Base-by-base conservation (phyloP, 2,888 invertebrate genomes). In the Amblyteles armatorius region DNA sequence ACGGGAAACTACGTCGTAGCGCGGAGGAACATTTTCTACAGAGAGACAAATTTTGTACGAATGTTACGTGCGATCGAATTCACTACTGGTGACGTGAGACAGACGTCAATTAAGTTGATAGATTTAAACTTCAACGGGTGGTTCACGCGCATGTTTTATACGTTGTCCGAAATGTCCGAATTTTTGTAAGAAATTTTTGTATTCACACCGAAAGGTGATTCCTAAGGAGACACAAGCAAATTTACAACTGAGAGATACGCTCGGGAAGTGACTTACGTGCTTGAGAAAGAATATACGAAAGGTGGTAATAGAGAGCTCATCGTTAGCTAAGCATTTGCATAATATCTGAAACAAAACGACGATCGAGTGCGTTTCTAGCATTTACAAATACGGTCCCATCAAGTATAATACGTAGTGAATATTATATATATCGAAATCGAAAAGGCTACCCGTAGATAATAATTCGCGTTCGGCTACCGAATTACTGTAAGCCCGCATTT, bases 141-240 rank as follows among this genome's bases (percentile, higher is more conserved):
- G 60, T 60, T 71, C 26, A 65, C 63, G 63, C 22, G 22, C 63
- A 69, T 73, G 60, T 82, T 74, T 60, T 73, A 76, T 79, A 67
- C 67, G 74, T 72, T 85, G 69, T 63, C 50, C 13, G 63, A 84
- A 48, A 48, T 36, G 63, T 52, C 36, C 50, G 73, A 68, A 69
- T 84, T 78, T 84, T 82, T 82, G 69, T 79, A 82, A 44, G 50
- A 69, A 26, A 29, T 57, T 79, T 79, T 79, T 76, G 63, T 82
- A 71, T 82, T 48, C 63, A 33, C 69, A 65, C 57, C 57, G 36
- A 22, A 36, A 67, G 73, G 67, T 74, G 63, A 55, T 48, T 22
- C 29, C 48, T 48, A 57, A 40, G 71, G 69, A 71, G 50, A 50
- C 50, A 19, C 7, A 65, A 77, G 76, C 22, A 76, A 77, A 82